Conservation (phyloP, 2,888 invertebrate species). For the Tetropium fuscum region DNA sequence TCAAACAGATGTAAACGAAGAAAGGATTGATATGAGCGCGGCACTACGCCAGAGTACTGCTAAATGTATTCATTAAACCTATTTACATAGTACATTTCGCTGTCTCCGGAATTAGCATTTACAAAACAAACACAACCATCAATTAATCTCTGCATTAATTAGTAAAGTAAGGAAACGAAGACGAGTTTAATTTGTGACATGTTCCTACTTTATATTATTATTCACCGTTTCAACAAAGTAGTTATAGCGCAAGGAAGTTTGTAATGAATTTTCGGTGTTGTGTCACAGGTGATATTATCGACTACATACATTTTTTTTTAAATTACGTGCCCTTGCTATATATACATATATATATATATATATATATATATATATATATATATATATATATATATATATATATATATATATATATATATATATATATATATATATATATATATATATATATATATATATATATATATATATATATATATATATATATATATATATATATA, state of each 20-base stretch:
- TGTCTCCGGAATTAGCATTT: constrained; percentile 61
- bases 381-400: too few species aligned
- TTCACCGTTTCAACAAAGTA: constrained; percentile 22
- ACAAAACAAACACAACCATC: constrained; percentile 63
- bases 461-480: too few species aligned
- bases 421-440: too few species aligned
- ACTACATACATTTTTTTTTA: constrained; percentile 19
- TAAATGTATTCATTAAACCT: constrained; percentile 62
- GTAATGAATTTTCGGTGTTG: constrained; percentile 18
- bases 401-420: too few species aligned
- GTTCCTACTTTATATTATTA: constrained; percentile 29
- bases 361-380: too few species aligned
- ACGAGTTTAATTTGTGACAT: constrained; percentile 35
- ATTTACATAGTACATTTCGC: constrained; percentile 61
- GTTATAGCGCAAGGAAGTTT: constrained; percentile 9
- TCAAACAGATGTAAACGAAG: constrained; percentile 62
- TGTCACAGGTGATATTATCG: constrained; percentile 13
- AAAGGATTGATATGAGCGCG: constrained; percentile 59
- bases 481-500: too few species aligned
- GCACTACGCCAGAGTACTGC: constrained; percentile 38
- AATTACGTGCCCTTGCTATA: too few species aligned
- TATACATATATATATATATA: too few species aligned
- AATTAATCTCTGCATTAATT: constrained; percentile 57
- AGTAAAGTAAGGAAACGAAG: constrained; percentile 34
- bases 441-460: too few species aligned